These are phyloP conservation scores for Drosophila albomicans DNA, from an alignment of 1,140 invertebrate species.

Conservation along the genomic window DNA sequence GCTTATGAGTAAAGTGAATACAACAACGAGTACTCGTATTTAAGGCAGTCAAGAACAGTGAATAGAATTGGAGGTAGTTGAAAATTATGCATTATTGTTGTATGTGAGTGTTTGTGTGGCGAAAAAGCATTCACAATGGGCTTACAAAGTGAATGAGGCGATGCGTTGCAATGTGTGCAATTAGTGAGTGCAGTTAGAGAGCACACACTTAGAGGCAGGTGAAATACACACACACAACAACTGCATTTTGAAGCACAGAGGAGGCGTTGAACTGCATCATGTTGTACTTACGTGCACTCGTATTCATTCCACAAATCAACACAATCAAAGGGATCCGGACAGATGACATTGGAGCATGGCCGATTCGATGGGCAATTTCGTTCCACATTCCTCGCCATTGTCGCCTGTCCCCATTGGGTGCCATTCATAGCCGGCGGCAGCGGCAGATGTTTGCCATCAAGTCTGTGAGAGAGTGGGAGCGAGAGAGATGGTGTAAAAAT, in stretches of 20 bases:
- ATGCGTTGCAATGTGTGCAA: background rate
- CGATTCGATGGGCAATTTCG: slow-evolving; percentile 88
- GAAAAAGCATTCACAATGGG: background rate
- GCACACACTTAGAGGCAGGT: background rate
- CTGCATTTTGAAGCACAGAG: background rate
- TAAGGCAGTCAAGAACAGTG: background rate
- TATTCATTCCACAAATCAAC: slow-evolving; percentile 89
- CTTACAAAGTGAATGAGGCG: background rate
- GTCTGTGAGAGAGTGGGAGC: slow-evolving; percentile 80
- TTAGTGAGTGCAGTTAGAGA: background rate
- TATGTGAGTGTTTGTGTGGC: background rate
- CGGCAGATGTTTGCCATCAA: slow-evolving; percentile 89
- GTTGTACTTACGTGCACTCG: slow-evolving; percentile 88
- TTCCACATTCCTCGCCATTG: slow-evolving; percentile 85
- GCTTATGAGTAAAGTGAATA: background rate
- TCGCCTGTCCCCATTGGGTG: slow-evolving; percentile 88
- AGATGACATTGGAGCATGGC: slow-evolving; percentile 87
- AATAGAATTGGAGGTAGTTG: too few relatives aligned
- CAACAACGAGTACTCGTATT: background rate
- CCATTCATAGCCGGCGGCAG: slow-evolving; percentile 88
- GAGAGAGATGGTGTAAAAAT: slow-evolving; percentile 67
- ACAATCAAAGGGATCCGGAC: slow-evolving; percentile 88
- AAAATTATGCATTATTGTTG: background rate
- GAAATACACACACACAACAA: slow-evolving; percentile 2
- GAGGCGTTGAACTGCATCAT: slow-evolving; percentile 26